Base-by-base conservation (phyloP, 2,797 vertebrate species). In the Salmo trutta region DNA sequence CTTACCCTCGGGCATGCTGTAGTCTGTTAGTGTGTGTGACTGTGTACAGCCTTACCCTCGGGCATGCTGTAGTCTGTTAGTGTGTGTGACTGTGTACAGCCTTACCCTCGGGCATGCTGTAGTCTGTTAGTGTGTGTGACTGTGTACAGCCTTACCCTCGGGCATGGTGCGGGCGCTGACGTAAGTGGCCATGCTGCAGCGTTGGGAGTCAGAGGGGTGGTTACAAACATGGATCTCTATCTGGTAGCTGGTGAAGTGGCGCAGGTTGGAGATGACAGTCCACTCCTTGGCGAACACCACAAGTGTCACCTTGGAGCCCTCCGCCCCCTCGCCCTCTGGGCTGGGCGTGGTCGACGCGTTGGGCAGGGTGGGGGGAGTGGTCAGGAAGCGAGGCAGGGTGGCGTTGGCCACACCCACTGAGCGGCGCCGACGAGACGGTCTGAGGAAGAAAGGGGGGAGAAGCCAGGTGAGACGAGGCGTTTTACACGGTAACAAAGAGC, bases 161-260 rank as follows among this genome's bases (percentile, higher is more conserved):
- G 98, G 98, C 96, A 98, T 96, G 59, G 98, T 99, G 80, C 97
- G 93, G 64, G 97, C 97, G 0, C 95, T 98, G 92, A 98, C 96
- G 0, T 96, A 98, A 0, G 96, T 95, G 0, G 97, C 95, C 77
- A 98, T 93, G 3, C 98, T 98, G 91, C 98, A 99, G 51, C 95
- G 92, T 1, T 91, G 90, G 0, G 84, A 81, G 0, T 96, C 94
- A 0, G 88, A 83, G 0, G 90, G 93, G 12, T 97, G 94, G 91
- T 99, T 99, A 86, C 98, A 99, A 16, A 97, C 98, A 76, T 97
- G 97, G 82, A 99, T 96, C 92, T 99, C 97, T 0, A 99, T 99
- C 86, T 97, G 96, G 59, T 99, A 99, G 24, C 96, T 97, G 0
- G 97, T 99, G 74, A 99, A 99, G 87, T 99, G 98, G 0, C 94